A percentile compares a stretch with the other conserved stretches of the same genome.
These are phyloP conservation scores for Alcedo atthis DNA, from an alignment of 2,797 vertebrate species.

Conservation along the genomic window DNA sequence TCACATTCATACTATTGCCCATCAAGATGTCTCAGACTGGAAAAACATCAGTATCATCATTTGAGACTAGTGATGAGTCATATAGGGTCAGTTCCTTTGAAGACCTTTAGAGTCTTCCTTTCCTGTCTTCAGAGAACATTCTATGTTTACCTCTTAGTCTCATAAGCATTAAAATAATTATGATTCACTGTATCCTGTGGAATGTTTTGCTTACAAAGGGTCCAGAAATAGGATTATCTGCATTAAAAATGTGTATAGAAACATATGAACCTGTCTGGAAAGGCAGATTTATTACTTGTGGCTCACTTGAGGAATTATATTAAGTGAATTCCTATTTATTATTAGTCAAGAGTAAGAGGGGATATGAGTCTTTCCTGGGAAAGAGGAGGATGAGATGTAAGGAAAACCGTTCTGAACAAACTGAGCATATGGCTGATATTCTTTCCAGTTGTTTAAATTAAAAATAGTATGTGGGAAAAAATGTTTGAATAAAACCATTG, in stretches of 20 bases:
- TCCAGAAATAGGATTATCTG: neutral
- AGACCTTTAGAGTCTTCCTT: neutral
- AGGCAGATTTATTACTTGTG: neutral
- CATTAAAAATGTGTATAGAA: neutral
- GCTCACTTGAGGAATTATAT: neutral
- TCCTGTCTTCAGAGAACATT: neutral
- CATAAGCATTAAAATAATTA: neutral
- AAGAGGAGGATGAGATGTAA: neutral
- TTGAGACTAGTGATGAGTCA: neutral
- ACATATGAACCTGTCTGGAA: neutral
- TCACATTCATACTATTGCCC: neutral
- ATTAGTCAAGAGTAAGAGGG: neutral
- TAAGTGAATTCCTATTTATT: neutral
- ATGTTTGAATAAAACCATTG: neutral
- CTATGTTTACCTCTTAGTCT: neutral
- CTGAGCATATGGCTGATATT: neutral
- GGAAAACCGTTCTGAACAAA: neutral
- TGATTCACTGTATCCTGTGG: neutral
- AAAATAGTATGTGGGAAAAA: neutral
- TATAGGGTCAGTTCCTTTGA: neutral
- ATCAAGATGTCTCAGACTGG: neutral
- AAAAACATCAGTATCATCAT: neutral
- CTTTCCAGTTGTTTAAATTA: neutral
- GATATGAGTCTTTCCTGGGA: neutral
- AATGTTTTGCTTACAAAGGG: neutral